Evolutionary conservation across 2,797 vertebrate species (phyloP).

Genomic region (Chelon labrosus): DNA sequence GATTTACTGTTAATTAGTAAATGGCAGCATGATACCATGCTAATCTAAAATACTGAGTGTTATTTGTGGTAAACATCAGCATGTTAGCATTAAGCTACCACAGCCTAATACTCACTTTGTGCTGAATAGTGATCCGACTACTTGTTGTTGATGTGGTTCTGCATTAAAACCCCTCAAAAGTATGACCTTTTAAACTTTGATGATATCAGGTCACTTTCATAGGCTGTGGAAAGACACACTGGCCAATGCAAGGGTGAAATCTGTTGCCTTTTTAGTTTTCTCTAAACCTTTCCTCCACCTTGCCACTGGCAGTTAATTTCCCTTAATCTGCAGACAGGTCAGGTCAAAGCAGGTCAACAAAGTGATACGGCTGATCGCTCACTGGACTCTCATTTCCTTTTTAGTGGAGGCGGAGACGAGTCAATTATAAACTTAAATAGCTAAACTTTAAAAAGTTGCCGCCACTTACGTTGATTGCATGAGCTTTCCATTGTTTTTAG

Average conservation of each 20-base stretch:
- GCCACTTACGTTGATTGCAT: constrained; percentile 58
- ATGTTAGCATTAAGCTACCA: no score
- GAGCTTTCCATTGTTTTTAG: constrained; percentile 57
- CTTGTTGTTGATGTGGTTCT: not conserved
- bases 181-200: not conserved
- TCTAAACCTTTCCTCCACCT: constrained; percentile 30
- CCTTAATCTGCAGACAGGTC: constrained; percentile 52
- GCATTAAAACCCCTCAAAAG: not conserved
- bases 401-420: constrained; percentile 29
- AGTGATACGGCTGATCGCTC: constrained; percentile 54
- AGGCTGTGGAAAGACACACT: not conserved
- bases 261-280: constrained; percentile 29
- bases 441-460: constrained; percentile 56
- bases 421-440: constrained; percentile 70
- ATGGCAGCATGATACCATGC: no score
- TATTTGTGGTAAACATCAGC: no score
- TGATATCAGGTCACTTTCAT: not conserved
- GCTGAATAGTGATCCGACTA: not conserved
- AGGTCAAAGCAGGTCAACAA: constrained; percentile 31
- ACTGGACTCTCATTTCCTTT: constrained; percentile 56
- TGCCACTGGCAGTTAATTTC: constrained; percentile 45
- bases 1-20: no score
- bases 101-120: no score
- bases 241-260: not conserved
- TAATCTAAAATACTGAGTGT: no score